phyloP scores from a whole-genome alignment of 1,140 invertebrate species.

The Triops cancriformis region DNA sequence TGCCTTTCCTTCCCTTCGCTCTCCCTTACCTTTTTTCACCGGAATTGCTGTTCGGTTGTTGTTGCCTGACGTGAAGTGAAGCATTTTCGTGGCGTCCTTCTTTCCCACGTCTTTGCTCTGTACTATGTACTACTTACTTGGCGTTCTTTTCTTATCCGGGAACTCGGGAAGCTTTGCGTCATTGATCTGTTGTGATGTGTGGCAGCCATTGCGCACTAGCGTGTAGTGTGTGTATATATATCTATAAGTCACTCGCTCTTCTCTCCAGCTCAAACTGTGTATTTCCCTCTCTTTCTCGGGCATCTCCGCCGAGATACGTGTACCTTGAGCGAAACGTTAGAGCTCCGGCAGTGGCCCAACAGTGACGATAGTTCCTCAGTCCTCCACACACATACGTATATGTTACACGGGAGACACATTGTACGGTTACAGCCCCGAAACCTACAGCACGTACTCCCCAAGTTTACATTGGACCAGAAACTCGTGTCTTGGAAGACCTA shows the following conservation, averaged over 20 bases:
- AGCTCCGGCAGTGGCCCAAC: neutral
- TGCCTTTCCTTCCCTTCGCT: no score
- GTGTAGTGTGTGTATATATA: neutral
- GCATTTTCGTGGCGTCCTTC: neutral
- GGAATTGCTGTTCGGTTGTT: no score
- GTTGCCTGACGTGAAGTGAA: neutral
- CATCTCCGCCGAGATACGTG: neutral
- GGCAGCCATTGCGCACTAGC: slow-evolving; percentile 2
- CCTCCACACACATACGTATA: neutral
- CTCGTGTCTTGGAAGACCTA: neutral
- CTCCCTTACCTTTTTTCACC: no score
- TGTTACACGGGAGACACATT: no score
- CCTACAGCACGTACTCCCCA: no score
- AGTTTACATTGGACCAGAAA: neutral
- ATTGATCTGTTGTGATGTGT: slow-evolving; percentile 10
- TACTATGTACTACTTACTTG: neutral
- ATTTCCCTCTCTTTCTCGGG: neutral
- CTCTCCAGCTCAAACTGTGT: neutral
- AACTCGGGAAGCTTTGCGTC: neutral
- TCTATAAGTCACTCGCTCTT: neutral
- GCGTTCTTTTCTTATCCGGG: neutral
- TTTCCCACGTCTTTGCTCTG: neutral
- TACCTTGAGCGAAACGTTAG: neutral
- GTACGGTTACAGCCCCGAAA: no score
- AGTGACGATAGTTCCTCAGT: neutral